Percentiles rank a stretch among this genome's conserved stretches.
phyloP scores from a whole-genome alignment of 2,113 vertebrate species.

The Paramisgurnus dabryanus region DNA sequence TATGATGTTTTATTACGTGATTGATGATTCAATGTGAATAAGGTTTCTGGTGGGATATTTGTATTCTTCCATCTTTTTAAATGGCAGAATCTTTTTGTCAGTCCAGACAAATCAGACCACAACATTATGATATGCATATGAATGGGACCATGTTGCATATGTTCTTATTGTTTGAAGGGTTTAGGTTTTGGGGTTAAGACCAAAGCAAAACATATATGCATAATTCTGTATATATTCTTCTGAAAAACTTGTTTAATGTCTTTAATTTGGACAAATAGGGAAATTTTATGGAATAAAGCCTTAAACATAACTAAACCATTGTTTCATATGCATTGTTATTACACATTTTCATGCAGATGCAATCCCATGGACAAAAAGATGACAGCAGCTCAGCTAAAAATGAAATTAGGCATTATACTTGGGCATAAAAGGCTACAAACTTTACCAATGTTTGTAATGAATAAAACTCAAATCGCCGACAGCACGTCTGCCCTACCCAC shows the following conservation, averaged over 20 bases:
- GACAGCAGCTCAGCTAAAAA: too few species aligned
- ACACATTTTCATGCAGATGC: background rate
- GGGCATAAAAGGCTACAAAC: too few species aligned
- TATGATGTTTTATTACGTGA: constrained; percentile 66
- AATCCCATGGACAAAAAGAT: too few species aligned
- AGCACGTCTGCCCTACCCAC: too few species aligned
- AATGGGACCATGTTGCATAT: constrained; percentile 24
- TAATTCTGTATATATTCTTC: constrained; percentile 31
- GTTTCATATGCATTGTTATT: constrained; percentile 39
- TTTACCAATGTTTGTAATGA: too few species aligned
- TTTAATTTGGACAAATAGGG: constrained; percentile 61
- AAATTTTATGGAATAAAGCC: constrained; percentile 67
- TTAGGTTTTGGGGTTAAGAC: constrained; percentile 17
- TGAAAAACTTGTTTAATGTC: background rate
- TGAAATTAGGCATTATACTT: too few species aligned
- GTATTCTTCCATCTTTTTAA: constrained; percentile 63
- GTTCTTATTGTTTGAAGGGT: constrained; percentile 28
- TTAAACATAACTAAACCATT: constrained; percentile 66
- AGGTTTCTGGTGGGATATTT: constrained; percentile 56
- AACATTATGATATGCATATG: constrained; percentile 26
- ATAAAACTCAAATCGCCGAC: too few species aligned
- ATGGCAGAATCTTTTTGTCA: constrained; percentile 51
- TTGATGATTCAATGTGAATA: constrained; percentile 62
- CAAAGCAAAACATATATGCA: constrained; percentile 12
- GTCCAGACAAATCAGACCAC: background rate